These are phyloP conservation scores for Peromyscus melanophrys DNA, from an alignment of 2,797 vertebrate genomes.

Conservation along the genomic window DNA sequence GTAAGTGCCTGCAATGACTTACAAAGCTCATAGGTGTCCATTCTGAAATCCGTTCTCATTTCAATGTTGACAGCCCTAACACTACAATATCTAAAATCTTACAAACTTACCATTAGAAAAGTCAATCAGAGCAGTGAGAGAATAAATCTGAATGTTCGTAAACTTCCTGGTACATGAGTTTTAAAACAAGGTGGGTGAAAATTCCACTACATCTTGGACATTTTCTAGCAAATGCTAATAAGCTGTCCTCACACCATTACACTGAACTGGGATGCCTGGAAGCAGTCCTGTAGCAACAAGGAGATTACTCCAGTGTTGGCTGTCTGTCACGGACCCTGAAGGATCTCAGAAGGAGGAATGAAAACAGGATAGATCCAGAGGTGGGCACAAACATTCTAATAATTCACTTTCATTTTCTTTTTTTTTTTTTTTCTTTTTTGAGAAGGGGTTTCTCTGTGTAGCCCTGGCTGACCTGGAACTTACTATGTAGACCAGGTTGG, in stretches of 20 bases:
- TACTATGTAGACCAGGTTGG: not conserved
- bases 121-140: constrained; percentile 7
- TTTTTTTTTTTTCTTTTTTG: not conserved
- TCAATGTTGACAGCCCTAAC: constrained; percentile 8
- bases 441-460: not conserved
- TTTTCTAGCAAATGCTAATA: constrained; percentile 24
- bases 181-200: constrained; percentile 32
- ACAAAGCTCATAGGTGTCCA: constrained; percentile 40
- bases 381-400: constrained; percentile 34
- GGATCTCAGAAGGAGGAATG: not conserved
- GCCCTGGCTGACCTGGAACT: not conserved
- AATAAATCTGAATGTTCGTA: constrained; percentile 4
- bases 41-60: constrained; percentile 39
- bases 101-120: constrained; percentile 16
- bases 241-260: constrained; percentile 6
- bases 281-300: not conserved
- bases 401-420: not conserved
- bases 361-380: constrained; percentile 27
- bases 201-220: not conserved
- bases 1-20: constrained; percentile 44
- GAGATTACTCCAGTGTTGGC: not conserved
- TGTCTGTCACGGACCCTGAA: not conserved
- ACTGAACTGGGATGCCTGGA: not conserved
- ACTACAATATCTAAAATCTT: constrained; percentile 33
- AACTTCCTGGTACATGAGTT: constrained; percentile 2